A percentile compares a stretch with the other conserved stretches of the same genome.
These are phyloP conservation scores for Tringa solitaria DNA, from an alignment of 2,113 vertebrate genomes.

Conservation along the genomic window DNA sequence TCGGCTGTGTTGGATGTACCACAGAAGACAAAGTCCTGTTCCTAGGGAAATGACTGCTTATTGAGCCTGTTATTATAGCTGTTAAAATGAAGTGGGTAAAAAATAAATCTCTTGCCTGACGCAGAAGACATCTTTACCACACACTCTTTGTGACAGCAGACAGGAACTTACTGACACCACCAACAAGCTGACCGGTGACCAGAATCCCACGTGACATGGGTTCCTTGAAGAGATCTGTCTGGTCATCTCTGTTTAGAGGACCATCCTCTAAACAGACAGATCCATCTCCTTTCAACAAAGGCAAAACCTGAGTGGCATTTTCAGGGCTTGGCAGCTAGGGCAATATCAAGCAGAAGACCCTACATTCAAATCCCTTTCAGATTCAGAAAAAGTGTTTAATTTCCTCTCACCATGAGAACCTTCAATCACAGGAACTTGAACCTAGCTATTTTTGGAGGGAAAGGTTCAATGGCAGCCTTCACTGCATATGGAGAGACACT, in stretches of 20 bases:
- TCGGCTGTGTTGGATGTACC: neutral
- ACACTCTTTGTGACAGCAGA: neutral
- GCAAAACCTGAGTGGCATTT: neutral
- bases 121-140: neutral
- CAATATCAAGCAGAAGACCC: neutral
- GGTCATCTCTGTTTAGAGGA: neutral
- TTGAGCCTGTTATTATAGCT: neutral
- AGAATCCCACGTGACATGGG: neutral
- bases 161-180: neutral
- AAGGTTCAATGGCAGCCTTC: neutral
- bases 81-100: neutral
- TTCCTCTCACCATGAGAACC: neutral
- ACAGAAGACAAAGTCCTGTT: neutral
- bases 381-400: neutral
- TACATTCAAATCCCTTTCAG: neutral
- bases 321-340: neutral
- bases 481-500: neutral
- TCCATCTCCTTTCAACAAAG: neutral
- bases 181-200: neutral
- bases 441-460: neutral
- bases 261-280: neutral
- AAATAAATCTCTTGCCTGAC: neutral
- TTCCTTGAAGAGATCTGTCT: neutral
- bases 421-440: neutral
- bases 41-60: neutral